Percentiles rank a stretch among this genome's conserved stretches.
Evolutionary conservation across 2,888 invertebrate genomes (phyloP).

Genomic region (Polyommatus icarus): DNA sequence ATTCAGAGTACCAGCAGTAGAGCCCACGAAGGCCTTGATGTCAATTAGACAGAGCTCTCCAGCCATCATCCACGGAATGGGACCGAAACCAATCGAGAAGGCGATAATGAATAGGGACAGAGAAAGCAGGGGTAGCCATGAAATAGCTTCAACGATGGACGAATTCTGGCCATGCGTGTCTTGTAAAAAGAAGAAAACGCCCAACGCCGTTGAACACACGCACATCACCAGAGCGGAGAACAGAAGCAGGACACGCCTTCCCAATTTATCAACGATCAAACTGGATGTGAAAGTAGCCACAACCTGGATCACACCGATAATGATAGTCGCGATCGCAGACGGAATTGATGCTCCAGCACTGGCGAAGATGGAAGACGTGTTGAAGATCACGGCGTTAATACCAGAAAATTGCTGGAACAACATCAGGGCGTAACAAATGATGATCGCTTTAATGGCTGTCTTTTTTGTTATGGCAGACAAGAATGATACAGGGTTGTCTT

Average conservation of each 20-base stretch:
- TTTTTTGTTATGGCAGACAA: slow-evolving; percentile 79
- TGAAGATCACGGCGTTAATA: slow-evolving; percentile 91
- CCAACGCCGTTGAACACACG: slow-evolving; percentile 84
- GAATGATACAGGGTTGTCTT: slow-evolving; percentile 79
- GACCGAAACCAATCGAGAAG: slow-evolving; percentile 92
- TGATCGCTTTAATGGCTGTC: slow-evolving; percentile 83
- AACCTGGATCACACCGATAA: slow-evolving; percentile 92
- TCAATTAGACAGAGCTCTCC: slow-evolving; percentile 90
- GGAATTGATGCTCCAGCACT: slow-evolving; percentile 82
- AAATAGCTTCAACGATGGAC: slow-evolving; percentile 74
- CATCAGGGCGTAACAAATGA: slow-evolving; percentile 90
- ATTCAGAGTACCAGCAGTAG: slow-evolving; percentile 89
- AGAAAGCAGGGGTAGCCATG: slow-evolving; percentile 88
- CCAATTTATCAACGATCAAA: slow-evolving; percentile 88
- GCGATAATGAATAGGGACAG: slow-evolving; percentile 88
- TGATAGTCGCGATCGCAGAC: slow-evolving; percentile 84
- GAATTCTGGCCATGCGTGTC: slow-evolving; percentile 54
- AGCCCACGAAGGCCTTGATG: slow-evolving; percentile 87
- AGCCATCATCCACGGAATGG: slow-evolving; percentile 92
- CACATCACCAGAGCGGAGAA: slow-evolving; percentile 86
- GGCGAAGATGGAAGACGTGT: slow-evolving; percentile 86
- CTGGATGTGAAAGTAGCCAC: slow-evolving; percentile 87
- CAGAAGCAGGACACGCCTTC: slow-evolving; percentile 88
- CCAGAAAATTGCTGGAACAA: slow-evolving; percentile 94
- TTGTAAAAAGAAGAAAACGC: slow-evolving; percentile 83